Evolutionary conservation across 1,140 invertebrate genomes (phyloP).

Genomic region (Temnothorax curvispinosus): DNA sequence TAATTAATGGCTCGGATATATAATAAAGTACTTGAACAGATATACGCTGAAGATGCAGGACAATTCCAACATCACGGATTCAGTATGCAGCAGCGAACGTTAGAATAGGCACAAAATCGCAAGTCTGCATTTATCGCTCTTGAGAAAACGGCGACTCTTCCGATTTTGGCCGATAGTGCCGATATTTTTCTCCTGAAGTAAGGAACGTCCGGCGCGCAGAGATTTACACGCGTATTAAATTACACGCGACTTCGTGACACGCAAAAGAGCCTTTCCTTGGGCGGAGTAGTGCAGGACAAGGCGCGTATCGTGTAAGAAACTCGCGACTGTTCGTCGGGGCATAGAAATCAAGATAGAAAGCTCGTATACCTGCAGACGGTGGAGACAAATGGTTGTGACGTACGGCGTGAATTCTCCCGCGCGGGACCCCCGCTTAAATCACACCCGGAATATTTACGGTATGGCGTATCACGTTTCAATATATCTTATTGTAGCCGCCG

Average conservation of each 20-base stretch:
- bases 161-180: conserved; percentile 69
- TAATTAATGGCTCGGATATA: not conserved
- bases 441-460: conserved; percentile 75
- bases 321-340: conserved; percentile 71
- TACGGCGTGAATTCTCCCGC: conserved; percentile 69
- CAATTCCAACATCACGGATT: not conserved
- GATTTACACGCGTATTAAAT: conserved; percentile 77
- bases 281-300: conserved; percentile 64
- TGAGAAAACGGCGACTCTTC: conserved; percentile 61
- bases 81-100: not conserved
- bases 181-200: conserved; percentile 66
- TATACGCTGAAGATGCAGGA: not conserved
- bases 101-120: not conserved
- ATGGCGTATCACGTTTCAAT: conserved; percentile 75
- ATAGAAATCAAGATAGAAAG: conserved; percentile 78
- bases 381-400: conserved; percentile 77
- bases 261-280: conserved; percentile 70
- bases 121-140: not conserved
- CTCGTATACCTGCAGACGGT: conserved; percentile 72
- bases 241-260: conserved; percentile 76
- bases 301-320: conserved; percentile 69
- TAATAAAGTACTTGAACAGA: not conserved
- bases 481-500: conserved; percentile 73
- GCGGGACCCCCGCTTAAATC: conserved; percentile 68
- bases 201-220: conserved; percentile 60